Conservation (phyloP, 2,888 invertebrate species). For the Trachelus iudaicus region DNA sequence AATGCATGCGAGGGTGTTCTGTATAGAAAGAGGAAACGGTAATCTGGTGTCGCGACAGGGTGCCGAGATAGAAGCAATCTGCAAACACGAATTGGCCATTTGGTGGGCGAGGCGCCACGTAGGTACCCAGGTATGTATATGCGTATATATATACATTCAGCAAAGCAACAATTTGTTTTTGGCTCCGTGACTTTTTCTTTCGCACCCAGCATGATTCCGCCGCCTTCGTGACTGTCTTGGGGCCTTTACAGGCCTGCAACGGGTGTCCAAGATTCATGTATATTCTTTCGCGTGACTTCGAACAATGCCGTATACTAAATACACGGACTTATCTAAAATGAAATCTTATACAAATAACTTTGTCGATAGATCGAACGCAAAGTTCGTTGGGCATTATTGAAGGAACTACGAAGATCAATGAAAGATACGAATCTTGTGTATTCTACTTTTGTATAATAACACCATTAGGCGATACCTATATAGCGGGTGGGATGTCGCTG, state of each 20-base stretch:
- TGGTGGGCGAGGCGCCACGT: slow-evolving; percentile 55
- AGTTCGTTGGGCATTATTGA: neutral
- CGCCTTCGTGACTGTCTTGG: neutral
- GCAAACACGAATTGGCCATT: slow-evolving; percentile 65
- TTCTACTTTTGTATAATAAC: neutral
- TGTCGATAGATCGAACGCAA: neutral
- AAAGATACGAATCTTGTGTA: neutral
- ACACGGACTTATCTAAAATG: neutral
- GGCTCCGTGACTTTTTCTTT: slow-evolving; percentile 44
- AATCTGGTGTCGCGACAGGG: slow-evolving; percentile 55
- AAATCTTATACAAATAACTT: neutral
- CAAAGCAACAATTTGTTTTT: slow-evolving; percentile 38
- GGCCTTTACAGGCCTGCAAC: neutral
- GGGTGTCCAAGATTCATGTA: neutral
- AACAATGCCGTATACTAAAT: neutral
- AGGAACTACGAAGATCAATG: neutral
- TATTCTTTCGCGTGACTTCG: neutral
- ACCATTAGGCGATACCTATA: neutral
- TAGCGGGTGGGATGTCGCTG: neutral
- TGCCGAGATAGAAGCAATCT: slow-evolving; percentile 63
- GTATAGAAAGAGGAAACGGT: slow-evolving; percentile 59
- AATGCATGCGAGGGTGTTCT: slow-evolving; percentile 8
- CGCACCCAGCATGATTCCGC: slow-evolving; percentile 31
- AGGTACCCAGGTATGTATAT: slow-evolving; percentile 9
- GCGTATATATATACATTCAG: neutral